phyloP scores from a whole-genome alignment of 2,113 vertebrate species.

The Plotosus lineatus region DNA sequence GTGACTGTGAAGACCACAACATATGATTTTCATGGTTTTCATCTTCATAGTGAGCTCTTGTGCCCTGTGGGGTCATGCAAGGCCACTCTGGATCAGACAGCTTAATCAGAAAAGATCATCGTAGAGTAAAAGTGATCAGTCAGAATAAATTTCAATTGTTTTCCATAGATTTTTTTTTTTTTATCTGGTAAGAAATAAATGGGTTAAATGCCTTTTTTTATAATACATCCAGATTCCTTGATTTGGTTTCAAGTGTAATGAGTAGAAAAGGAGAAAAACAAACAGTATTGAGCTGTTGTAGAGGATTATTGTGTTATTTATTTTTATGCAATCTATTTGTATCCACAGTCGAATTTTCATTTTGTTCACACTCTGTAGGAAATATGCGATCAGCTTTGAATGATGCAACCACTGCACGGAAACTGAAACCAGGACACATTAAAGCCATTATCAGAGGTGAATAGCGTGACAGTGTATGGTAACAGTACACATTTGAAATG shows the following conservation, averaged over 20 bases:
- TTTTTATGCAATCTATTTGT: neutral
- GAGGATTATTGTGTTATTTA: too few species aligned
- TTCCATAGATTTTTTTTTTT: neutral
- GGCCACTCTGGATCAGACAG: neutral
- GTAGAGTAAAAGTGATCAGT: neutral
- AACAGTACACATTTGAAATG: neutral
- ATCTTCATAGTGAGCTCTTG: neutral
- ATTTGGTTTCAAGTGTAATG: neutral
- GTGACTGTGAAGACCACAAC: neutral
- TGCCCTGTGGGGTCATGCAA: neutral
- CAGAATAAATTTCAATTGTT: neutral
- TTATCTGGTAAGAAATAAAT: too few species aligned
- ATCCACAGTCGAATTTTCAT: neutral
- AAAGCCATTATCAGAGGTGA: conserved; percentile 91
- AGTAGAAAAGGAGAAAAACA: neutral
- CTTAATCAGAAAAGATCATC: neutral
- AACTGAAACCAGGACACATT: conserved; percentile 85
- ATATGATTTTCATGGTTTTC: neutral
- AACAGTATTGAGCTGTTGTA: neutral
- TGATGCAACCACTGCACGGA: conserved; percentile 83
- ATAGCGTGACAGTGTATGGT: neutral
- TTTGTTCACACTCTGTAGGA: conserved; percentile 67
- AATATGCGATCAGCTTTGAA: conserved; percentile 90
- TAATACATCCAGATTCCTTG: too few species aligned
- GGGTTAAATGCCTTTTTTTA: too few species aligned